Evolutionary conservation across 2,113 vertebrate species (phyloP).

Genomic region (Chaetorhynchus papuensis): DNA sequence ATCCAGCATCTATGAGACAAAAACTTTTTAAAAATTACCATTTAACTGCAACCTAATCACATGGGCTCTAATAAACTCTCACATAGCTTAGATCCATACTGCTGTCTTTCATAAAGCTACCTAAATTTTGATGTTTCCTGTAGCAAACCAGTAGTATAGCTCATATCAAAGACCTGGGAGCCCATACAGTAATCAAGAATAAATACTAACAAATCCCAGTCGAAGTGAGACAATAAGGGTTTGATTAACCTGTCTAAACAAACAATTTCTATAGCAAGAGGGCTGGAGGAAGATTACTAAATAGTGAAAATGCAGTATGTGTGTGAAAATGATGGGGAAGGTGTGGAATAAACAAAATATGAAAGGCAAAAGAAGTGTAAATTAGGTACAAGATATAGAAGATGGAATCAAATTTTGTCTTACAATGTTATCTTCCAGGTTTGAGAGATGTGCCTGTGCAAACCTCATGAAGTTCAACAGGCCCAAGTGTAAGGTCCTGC

Average conservation of each 20-base stretch:
- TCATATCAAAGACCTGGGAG: background rate
- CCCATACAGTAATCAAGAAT: background rate
- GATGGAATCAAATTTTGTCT: background rate
- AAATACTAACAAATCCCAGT: background rate
- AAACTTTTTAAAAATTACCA: background rate
- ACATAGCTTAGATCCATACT: background rate
- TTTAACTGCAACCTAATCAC: background rate
- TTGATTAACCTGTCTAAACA: background rate
- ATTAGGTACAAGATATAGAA: background rate
- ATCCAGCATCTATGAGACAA: background rate
- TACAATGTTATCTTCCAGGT: background rate
- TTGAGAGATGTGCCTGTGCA: fast-evolving
- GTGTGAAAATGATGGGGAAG: fast-evolving
- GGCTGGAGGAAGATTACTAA: background rate
- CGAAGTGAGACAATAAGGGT: background rate
- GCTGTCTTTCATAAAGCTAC: background rate
- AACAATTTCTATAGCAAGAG: background rate
- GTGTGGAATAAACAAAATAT: background rate
- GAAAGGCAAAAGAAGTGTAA: background rate
- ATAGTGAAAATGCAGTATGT: background rate
- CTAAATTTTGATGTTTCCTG: background rate
- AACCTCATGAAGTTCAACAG: background rate
- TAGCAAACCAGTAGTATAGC: background rate
- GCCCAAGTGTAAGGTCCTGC: background rate
- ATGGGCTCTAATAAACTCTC: background rate